Conservation (phyloP, 2,888 invertebrate genomes). For the Tanytarsus gracilentus region DNA sequence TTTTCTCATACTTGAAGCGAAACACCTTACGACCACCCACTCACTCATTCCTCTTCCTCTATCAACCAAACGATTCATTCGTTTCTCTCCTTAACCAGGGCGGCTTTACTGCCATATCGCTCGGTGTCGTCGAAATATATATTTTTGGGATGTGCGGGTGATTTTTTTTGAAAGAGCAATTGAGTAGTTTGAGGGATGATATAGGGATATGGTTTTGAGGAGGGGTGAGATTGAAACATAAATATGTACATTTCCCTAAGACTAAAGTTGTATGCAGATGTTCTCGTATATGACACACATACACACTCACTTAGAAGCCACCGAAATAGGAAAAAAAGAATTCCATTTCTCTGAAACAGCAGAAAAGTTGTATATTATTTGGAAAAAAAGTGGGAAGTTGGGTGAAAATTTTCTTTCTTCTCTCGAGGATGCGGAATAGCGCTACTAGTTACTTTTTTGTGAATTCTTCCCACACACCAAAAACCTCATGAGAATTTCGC, state of each 20-base stretch:
- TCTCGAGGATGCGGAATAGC: too few relatives aligned
- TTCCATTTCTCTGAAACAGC: slow-evolving; percentile 1
- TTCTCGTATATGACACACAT: slow-evolving; percentile 23
- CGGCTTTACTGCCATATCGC: slow-evolving; percentile 4
- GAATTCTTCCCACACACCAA: too few relatives aligned
- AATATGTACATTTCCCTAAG: slow-evolving; percentile 11
- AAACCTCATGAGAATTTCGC: too few relatives aligned
- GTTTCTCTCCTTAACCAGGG: too few relatives aligned
- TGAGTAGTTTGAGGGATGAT: neutral
- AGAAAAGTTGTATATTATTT: slow-evolving; percentile 22
- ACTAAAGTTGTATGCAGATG: slow-evolving; percentile 29
- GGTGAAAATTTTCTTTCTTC: too few relatives aligned
- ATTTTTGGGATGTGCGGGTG: slow-evolving; percentile 9
- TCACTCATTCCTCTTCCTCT: neutral
- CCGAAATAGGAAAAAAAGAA: slow-evolving; percentile 4
- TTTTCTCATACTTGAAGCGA: too few relatives aligned
- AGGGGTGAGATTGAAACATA: slow-evolving; percentile 13
- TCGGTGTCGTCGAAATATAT: slow-evolving; percentile 20
- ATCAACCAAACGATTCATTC: neutral
- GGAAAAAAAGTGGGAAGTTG: slow-evolving; percentile 18
- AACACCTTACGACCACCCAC: neutral
- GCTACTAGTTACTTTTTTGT: too few relatives aligned
- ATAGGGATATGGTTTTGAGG: neutral
- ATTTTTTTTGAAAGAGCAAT: slow-evolving; percentile 8
- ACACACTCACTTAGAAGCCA: slow-evolving; percentile 17